These are phyloP conservation scores for Netta rufina DNA, from an alignment of 2,797 vertebrate species.

Conservation along the genomic window DNA sequence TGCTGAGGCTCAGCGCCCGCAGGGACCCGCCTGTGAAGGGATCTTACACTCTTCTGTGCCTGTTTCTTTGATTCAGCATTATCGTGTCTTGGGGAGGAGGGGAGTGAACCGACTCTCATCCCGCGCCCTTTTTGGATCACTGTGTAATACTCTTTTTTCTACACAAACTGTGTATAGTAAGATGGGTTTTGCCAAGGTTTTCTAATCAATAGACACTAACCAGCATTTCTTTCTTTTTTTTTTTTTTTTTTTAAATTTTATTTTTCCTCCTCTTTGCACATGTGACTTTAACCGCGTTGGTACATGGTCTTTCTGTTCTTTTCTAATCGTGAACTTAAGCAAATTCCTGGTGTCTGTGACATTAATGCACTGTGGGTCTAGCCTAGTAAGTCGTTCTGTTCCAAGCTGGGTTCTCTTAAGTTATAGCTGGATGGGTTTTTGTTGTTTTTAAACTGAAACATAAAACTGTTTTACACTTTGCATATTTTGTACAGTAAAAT, in stretches of 20 bases:
- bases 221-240: slow-evolving; percentile 10
- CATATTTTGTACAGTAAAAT: slow-evolving; percentile 77
- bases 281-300: slow-evolving; percentile 31
- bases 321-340: slow-evolving; percentile 35
- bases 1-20: neutral
- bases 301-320: slow-evolving; percentile 53
- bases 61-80: slow-evolving; percentile 48
- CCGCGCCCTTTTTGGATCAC: slow-evolving; percentile 17
- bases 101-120: neutral
- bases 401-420: slow-evolving; percentile 62
- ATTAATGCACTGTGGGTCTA: slow-evolving; percentile 60
- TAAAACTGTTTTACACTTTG: slow-evolving; percentile 71
- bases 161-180: slow-evolving; percentile 33
- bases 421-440: slow-evolving; percentile 63
- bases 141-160: slow-evolving; percentile 57
- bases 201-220: slow-evolving; percentile 51
- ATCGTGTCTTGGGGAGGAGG: slow-evolving; percentile 24
- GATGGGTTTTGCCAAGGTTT: slow-evolving; percentile 35
- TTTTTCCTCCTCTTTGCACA: neutral
- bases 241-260: neutral
- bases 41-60: slow-evolving; percentile 60
- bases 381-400: slow-evolving; percentile 63
- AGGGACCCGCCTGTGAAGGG: slow-evolving; percentile 48
- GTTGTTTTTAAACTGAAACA: slow-evolving; percentile 66
- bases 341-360: slow-evolving; percentile 49